Percentiles rank a stretch among this genome's conserved stretches.
These are phyloP conservation scores for Drosophila azteca DNA, from an alignment of 1,140 invertebrate species.

Conservation along the genomic window DNA sequence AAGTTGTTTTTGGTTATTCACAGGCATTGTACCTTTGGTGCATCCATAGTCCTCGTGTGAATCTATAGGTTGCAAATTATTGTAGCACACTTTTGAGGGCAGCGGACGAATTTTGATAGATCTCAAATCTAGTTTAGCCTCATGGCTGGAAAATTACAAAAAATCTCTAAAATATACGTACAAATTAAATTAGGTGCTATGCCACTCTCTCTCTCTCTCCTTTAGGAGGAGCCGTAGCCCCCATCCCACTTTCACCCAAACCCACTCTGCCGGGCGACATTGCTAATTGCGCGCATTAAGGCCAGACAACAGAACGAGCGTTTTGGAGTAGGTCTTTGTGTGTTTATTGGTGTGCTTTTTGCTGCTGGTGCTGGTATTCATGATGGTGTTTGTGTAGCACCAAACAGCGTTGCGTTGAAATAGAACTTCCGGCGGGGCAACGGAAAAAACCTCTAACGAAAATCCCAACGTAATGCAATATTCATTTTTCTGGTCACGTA, in stretches of 20 bases:
- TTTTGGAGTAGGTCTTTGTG: constrained; percentile 7
- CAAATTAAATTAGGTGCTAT: constrained; percentile 45
- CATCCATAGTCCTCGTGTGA: too few species aligned
- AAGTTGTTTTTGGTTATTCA: too few species aligned
- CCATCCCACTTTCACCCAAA: neutral
- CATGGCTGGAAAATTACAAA: neutral
- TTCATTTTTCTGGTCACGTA: constrained; percentile 83
- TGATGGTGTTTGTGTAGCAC: constrained; percentile 17
- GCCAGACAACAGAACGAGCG: constrained; percentile 27
- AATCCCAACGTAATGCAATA: constrained; percentile 82
- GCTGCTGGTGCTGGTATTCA: neutral
- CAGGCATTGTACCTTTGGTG: too few species aligned
- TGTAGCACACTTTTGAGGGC: too few species aligned
- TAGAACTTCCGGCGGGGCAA: constrained; percentile 64
- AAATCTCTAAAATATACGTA: constrained; percentile 21
- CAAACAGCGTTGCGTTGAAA: constrained; percentile 64
- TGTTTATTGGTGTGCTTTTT: constrained; percentile 2
- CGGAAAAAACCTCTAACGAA: constrained; percentile 59
- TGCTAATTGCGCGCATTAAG: constrained; percentile 64
- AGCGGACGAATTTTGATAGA: neutral
- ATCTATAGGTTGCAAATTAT: too few species aligned
- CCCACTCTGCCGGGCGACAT: constrained; percentile 23
- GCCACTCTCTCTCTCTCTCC: neutral
- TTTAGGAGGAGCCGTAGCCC: neutral
- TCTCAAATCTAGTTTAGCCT: neutral